Evolutionary conservation across 2,113 vertebrate genomes (phyloP).

Genomic region (Varanus salvator): DNA sequence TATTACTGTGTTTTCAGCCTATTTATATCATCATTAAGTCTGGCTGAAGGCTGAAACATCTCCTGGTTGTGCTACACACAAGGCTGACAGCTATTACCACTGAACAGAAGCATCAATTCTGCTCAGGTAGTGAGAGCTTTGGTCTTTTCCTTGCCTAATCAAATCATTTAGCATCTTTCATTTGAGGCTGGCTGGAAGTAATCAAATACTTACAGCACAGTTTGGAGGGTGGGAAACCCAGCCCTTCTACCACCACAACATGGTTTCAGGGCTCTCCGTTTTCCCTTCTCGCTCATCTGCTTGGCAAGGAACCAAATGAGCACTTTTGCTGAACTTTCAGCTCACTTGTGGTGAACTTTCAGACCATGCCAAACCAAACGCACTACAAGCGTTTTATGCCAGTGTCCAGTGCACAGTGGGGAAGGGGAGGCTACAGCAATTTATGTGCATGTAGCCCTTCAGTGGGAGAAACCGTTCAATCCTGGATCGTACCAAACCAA

Average conservation of each 20-base stretch:
- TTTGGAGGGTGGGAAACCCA: neutral
- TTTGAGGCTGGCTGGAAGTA: neutral
- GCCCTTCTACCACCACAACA: neutral
- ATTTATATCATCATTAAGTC: conserved; percentile 59
- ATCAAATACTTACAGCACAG: neutral
- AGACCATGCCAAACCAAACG: too few relatives aligned
- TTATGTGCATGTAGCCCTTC: too few relatives aligned
- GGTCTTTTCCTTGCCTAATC: conserved; percentile 23
- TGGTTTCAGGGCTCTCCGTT: neutral
- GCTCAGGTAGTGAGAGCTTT: conserved; percentile 19
- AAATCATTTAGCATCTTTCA: conserved; percentile 50
- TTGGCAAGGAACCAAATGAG: too few relatives aligned
- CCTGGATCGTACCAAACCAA: too few relatives aligned
- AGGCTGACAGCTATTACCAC: conserved; percentile 37
- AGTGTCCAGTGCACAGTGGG: too few relatives aligned
- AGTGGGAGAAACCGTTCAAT: too few relatives aligned
- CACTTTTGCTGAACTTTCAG: too few relatives aligned
- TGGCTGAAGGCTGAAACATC: conserved; percentile 58
- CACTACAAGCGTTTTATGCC: too few relatives aligned
- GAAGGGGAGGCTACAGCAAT: too few relatives aligned
- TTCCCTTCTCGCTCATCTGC: neutral
- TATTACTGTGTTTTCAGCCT: conserved; percentile 43
- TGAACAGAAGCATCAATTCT: conserved; percentile 31
- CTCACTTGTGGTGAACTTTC: too few relatives aligned
- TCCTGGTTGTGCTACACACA: conserved; percentile 47